Conservation (phyloP, 2,797 vertebrate species). For the Oreochromis mossambicus region DNA sequence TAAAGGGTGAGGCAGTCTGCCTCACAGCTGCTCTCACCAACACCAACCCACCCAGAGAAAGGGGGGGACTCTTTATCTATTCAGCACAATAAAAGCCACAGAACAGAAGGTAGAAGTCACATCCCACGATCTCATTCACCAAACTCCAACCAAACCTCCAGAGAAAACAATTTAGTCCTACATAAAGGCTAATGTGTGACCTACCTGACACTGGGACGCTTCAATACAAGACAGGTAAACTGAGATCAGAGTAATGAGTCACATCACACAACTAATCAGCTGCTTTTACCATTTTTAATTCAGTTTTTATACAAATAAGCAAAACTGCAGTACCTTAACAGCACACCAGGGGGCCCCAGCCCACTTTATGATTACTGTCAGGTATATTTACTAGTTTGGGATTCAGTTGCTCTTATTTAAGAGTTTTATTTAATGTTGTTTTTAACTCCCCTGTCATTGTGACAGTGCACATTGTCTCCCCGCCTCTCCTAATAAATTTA, state of each 20-base stretch:
- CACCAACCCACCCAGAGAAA: background rate
- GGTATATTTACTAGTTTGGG: background rate
- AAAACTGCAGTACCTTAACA: background rate
- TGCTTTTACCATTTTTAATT: background rate
- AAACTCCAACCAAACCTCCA: background rate
- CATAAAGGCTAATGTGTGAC: accelerated
- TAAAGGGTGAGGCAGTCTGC: background rate
- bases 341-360: background rate
- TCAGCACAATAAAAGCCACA: background rate
- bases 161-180: background rate
- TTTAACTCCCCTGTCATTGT: background rate
- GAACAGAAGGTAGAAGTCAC: background rate
- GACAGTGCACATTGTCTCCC: background rate
- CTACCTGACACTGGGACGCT: background rate
- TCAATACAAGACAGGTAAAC: accelerated
- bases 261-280: accelerated
- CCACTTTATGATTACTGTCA: background rate
- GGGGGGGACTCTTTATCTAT: background rate
- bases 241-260: background rate
- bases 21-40: constrained; percentile 27
- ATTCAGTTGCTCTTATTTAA: background rate
- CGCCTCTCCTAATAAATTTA: background rate
- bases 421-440: accelerated
- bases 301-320: background rate
- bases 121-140: background rate